phyloP scores from a whole-genome alignment of 2,797 vertebrate genomes.

The Dermochelys coriacea region DNA sequence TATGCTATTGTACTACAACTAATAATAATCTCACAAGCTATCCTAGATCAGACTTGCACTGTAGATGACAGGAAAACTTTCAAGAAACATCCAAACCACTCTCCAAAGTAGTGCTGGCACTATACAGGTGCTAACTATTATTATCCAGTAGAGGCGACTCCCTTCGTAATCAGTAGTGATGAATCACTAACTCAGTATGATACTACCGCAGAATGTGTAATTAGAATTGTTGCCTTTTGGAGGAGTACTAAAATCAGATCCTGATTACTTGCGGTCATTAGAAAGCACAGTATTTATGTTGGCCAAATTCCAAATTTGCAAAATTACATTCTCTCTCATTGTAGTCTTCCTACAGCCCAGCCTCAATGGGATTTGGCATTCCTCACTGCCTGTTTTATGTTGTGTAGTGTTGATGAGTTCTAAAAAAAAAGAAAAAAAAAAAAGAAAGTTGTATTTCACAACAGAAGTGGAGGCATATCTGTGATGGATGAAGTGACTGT shows the following conservation, averaged over 20 bases:
- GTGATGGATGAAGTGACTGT: background rate
- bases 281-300: background rate
- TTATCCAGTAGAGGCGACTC: background rate
- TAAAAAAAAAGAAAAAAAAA: background rate
- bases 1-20: background rate
- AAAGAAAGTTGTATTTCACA: background rate
- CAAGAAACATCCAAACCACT: no score
- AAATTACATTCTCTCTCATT: background rate
- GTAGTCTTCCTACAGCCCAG: background rate
- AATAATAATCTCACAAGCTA: background rate
- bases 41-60: background rate
- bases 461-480: background rate
- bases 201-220: background rate
- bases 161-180: background rate
- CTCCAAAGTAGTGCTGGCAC: background rate
- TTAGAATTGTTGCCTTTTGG: background rate
- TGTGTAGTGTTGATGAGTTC: background rate
- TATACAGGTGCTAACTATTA: background rate
- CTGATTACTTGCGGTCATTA: background rate
- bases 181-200: background rate
- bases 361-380: background rate
- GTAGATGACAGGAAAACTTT: background rate
- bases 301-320: background rate
- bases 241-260: background rate
- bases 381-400: background rate